Base-by-base conservation (phyloP, 2,797 vertebrate genomes). In the Acrossocheilus fasciatus region DNA sequence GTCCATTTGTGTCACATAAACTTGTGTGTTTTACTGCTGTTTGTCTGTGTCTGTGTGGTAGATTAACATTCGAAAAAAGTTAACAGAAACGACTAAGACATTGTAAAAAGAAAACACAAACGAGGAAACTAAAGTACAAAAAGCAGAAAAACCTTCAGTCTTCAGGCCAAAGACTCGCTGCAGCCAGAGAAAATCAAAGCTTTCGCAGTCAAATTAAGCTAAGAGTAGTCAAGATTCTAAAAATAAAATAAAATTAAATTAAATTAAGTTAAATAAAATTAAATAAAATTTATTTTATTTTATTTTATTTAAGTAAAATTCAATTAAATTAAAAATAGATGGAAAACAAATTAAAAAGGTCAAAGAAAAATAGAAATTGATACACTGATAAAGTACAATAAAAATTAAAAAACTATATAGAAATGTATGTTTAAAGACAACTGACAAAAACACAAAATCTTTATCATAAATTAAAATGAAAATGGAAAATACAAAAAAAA, bases 31-130 rank as follows among this genome's bases (percentile, higher is more conserved):
- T 59, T 10, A 69, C 14, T 82, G 30, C 54, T 75, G 59, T 26
- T 5, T 75, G 30, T 66, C 1, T 39, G 39, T 4, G 3, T 36
- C 4, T 36, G 34, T 36, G 57, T 30, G 15, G 57, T 30, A 7
- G 47, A 57, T 39, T 26, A 12, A n/a, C 69, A 75, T 14, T 82
- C 76, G 76, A 75, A 87, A 77, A 64, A 23, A 47, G 59, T 80
- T 68, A 80, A 39, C 79, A 23, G n/a, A 52, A 47, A 50, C 34
- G 41, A 74, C 11, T 62, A 59, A 81, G 74, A 88, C 45, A 64
- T 26, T 26, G 52, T 76, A 20, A 47, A 76, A n/a, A 83, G 34
- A 50, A 75, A 82, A 54, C 26, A 50, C 4, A 66, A 52, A 84
- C 17, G n/a, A 23, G 30, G 18, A 77, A 82, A 39, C 43, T 34